Evolutionary conservation across 2,888 invertebrate species (phyloP).

Genomic region (Aphelenchoides bicaudatus): DNA sequence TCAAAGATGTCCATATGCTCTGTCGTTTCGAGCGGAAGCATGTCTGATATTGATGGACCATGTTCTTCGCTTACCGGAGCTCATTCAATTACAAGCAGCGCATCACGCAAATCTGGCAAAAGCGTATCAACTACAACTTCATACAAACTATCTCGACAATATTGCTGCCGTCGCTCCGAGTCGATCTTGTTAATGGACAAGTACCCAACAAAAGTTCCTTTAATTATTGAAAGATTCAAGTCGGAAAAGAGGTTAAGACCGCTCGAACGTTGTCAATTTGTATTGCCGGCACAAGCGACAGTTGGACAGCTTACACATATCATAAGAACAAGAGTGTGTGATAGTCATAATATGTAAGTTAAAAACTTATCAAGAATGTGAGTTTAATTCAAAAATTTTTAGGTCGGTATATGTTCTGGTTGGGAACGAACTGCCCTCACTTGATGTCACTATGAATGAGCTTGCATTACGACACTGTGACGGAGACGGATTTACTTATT

Average conservation of each 20-base stretch:
- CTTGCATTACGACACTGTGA: slow-evolving; percentile 15
- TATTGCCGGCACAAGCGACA: slow-evolving; percentile 23
- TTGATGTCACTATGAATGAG: slow-evolving; percentile 12
- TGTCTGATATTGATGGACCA: too few species aligned
- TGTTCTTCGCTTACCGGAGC: background rate
- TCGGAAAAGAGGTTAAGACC: slow-evolving; percentile 21
- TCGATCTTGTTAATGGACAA: slow-evolving; percentile 2
- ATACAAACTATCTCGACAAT: background rate
- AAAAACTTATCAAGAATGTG: background rate
- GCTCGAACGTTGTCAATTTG: slow-evolving; percentile 24
- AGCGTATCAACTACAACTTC: background rate
- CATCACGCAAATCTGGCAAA: background rate
- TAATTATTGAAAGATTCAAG: slow-evolving; percentile 25
- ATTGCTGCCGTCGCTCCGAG: slow-evolving; percentile 20
- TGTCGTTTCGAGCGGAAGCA: slow-evolving; percentile 2
- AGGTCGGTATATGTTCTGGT: slow-evolving; percentile 25
- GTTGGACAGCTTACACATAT: slow-evolving; percentile 26
- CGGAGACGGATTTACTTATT: slow-evolving; percentile 30
- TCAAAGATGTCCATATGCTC: slow-evolving; percentile 10
- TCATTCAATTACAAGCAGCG: background rate
- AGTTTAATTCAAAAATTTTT: background rate
- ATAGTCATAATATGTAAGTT: background rate
- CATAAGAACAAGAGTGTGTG: slow-evolving; percentile 18
- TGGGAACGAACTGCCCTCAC: slow-evolving; percentile 14
- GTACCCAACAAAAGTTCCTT: slow-evolving; percentile 19